Evolutionary conservation across 35 echinoderm and acorn worm genomes (phyloP).

Genomic region (Diadema setosum): DNA sequence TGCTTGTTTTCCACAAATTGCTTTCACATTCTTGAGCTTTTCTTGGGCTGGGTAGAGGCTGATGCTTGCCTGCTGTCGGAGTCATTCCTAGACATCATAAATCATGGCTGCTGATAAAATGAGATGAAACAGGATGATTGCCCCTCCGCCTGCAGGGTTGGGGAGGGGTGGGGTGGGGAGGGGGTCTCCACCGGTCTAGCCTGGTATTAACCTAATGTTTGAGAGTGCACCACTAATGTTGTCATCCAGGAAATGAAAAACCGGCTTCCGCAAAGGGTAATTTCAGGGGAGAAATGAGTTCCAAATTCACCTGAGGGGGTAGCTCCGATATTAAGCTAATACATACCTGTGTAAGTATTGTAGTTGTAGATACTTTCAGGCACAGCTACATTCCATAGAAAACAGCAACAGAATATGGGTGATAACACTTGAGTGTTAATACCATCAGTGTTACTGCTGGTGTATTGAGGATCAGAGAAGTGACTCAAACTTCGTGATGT

Average conservation of each 20-base stretch:
- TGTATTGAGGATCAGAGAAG: no score
- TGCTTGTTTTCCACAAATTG: conserved; percentile 6
- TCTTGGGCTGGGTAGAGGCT: background rate
- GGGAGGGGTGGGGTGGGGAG: no score
- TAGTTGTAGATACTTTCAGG: no score
- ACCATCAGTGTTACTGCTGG: no score
- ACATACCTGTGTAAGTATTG: no score
- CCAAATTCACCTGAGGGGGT: background rate
- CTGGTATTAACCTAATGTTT: background rate
- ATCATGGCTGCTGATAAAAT: background rate
- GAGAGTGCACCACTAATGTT: background rate
- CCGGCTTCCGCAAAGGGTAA: background rate
- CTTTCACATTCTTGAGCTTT: background rate
- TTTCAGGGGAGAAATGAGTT: background rate
- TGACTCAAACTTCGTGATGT: no score
- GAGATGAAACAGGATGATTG: background rate
- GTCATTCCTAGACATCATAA: background rate
- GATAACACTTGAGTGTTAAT: no score
- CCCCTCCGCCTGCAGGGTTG: no score
- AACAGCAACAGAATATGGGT: no score
- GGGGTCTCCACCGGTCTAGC: background rate
- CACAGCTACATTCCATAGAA: no score
- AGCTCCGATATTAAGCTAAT: no score
- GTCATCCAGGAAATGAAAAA: background rate
- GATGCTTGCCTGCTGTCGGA: background rate